These are phyloP conservation scores for Lycocorax pyrrhopterus DNA, from an alignment of 2,113 vertebrate genomes.

Conservation along the genomic window DNA sequence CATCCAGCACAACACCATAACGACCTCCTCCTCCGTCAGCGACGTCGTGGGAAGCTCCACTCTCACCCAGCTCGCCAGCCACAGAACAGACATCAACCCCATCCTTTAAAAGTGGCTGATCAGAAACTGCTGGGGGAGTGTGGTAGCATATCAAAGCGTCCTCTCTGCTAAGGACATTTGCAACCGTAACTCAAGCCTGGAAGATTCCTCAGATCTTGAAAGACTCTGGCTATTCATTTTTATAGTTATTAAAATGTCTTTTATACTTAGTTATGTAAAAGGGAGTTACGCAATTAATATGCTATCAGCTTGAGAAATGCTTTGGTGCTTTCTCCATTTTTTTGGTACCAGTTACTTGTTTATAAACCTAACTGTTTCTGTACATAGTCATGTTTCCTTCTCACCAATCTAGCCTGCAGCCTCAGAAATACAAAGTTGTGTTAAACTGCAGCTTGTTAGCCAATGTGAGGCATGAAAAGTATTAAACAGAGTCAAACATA, in stretches of 20 bases:
- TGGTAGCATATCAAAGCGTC: slow-evolving; percentile 58
- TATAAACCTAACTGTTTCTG: slow-evolving; percentile 77
- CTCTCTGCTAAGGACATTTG: slow-evolving; percentile 75
- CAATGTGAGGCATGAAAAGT: slow-evolving; percentile 58
- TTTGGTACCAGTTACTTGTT: slow-evolving; percentile 85
- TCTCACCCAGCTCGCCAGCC: slow-evolving; percentile 88
- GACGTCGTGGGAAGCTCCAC: slow-evolving; percentile 84
- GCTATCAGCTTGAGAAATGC: slow-evolving; percentile 80
- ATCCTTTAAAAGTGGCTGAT: slow-evolving; percentile 85
- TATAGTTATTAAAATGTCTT: slow-evolving; percentile 85
- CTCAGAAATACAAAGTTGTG: slow-evolving; percentile 59
- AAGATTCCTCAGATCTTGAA: slow-evolving; percentile 82
- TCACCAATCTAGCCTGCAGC: slow-evolving; percentile 60
- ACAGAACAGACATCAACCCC: slow-evolving; percentile 96
- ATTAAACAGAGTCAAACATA: slow-evolving; percentile 50
- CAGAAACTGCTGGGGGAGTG: slow-evolving; percentile 69
- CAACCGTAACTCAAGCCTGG: slow-evolving; percentile 80
- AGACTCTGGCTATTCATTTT: slow-evolving; percentile 85
- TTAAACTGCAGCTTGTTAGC: slow-evolving; percentile 67
- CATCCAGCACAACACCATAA: slow-evolving; percentile 99
- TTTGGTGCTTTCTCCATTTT: slow-evolving; percentile 80
- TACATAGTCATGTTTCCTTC: slow-evolving; percentile 75
- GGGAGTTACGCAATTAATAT: slow-evolving; percentile 85
- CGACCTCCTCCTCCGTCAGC: slow-evolving; percentile 91
- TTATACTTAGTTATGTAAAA: slow-evolving; percentile 82